Evolutionary conservation across 2,113 vertebrate species (phyloP), one percentile per base, ranked within the genome.

Genomic region (Pagrus major): DNA sequence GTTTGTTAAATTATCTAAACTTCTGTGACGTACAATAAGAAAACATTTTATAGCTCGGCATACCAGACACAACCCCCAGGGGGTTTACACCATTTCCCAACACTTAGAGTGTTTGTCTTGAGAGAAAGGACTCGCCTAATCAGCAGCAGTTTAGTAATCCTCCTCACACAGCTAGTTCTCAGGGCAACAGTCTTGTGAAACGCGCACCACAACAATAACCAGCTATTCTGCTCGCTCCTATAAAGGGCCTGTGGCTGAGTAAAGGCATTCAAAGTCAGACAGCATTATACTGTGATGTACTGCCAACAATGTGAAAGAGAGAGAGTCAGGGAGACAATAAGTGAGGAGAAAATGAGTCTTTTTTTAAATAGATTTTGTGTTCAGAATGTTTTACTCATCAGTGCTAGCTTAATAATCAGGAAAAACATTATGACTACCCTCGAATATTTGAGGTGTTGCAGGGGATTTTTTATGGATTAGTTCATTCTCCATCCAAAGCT

Each of bases 101-200:
- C 14, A 42, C 29, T 65, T 63, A 44, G 59, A 37, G 23, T 51
- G 67, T 70, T 83, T 60, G 58, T 55, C 51, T 72, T 14, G 33
- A 75, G 55, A 69, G 61, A 39, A 67, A 84, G 54, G 61, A 35
- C 49, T 80, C 76, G 33, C 41, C 65, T 76, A 84, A 86, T 63
- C 35, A 81, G 80, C 74, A 78, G 59, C 11, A 10, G 9, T 37
- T 47, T 31, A 16, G 56, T 89, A 91, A 84, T 88, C 90, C 85
- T 80, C 49, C 74, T 81, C 67, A 61, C 52, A 78, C 84, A 23
- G 83, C 83, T 39, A 80, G 80, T 73, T 72, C 78, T 90, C 80
- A 66, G 47, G 23, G 44, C 52, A 3, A 25, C 54, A 59, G 55
- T 59, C 78, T 88, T 90, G 60, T 41, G 60, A 86, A 89, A 74